A percentile compares a stretch with the other conserved stretches of the same genome.
Evolutionary conservation across 2,888 invertebrate species (phyloP).

Genomic region (Hoplodrina ambigua): DNA sequence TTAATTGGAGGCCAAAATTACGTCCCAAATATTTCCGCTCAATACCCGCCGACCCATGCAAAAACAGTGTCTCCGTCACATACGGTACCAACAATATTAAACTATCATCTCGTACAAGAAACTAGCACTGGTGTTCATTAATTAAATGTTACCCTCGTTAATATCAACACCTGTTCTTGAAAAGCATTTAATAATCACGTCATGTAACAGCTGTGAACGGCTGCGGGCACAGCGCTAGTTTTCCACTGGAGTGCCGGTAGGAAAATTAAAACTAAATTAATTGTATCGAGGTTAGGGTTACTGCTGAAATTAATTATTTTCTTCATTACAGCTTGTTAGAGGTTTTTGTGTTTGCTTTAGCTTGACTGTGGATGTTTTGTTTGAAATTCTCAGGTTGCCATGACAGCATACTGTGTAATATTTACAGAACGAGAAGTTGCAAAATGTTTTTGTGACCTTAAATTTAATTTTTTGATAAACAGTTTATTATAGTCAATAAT

Average conservation of each 20-base stretch:
- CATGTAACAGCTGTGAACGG: slow-evolving; percentile 83
- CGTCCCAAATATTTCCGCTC: slow-evolving; percentile 10
- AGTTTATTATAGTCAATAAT: too few relatives aligned
- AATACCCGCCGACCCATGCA: slow-evolving; percentile 50
- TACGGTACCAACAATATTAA: slow-evolving; percentile 61
- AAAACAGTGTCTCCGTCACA: slow-evolving; percentile 60
- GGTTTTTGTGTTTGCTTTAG: slow-evolving; percentile 16
- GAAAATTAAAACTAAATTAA: slow-evolving; percentile 85
- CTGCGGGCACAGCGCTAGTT: slow-evolving; percentile 81
- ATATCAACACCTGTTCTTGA: slow-evolving; percentile 90
- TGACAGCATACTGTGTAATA: background rate
- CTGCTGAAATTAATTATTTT: slow-evolving; percentile 57
- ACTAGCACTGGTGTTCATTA: slow-evolving; percentile 83
- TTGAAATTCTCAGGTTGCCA: background rate
- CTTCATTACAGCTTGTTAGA: slow-evolving; percentile 42
- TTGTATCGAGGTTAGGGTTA: slow-evolving; percentile 63
- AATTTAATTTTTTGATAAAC: too few relatives aligned
- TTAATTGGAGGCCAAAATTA: slow-evolving; percentile 36
- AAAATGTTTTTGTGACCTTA: too few relatives aligned
- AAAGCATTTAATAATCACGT: slow-evolving; percentile 89
- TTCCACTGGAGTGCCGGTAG: slow-evolving; percentile 74
- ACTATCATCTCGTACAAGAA: slow-evolving; percentile 67
- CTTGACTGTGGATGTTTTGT: slow-evolving; percentile 15
- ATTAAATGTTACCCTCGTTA: slow-evolving; percentile 88
- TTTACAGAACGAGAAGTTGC: background rate